Evolutionary conservation across 2,888 invertebrate species (phyloP).

Genomic region (Automeris io): DNA sequence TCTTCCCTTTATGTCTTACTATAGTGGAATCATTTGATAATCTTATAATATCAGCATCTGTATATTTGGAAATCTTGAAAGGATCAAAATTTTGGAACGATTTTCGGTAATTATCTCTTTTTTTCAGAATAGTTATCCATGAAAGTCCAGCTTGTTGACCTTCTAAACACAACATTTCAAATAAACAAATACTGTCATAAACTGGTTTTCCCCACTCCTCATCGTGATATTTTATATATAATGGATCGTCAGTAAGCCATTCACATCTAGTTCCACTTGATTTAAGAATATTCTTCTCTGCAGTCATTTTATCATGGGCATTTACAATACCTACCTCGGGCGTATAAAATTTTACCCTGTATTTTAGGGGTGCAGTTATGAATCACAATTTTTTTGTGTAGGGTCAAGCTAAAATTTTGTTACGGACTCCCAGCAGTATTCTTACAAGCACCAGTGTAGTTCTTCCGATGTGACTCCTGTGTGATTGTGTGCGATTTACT

Average conservation of each 20-base stretch:
- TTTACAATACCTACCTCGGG: too few relatives aligned
- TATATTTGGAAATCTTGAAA: constrained; percentile 33
- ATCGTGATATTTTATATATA: constrained; percentile 58
- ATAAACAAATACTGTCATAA: constrained; percentile 37
- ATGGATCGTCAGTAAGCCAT: constrained; percentile 51
- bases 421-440: too few relatives aligned
- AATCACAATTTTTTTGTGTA: too few relatives aligned
- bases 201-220: constrained; percentile 62
- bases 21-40: constrained; percentile 33
- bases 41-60: constrained; percentile 29
- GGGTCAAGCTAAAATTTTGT: too few relatives aligned
- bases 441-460: too few relatives aligned
- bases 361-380: too few relatives aligned
- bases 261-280: constrained; percentile 31
- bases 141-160: constrained; percentile 67
- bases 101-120: constrained; percentile 47
- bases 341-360: too few relatives aligned
- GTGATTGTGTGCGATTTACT: too few relatives aligned
- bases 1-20: constrained; percentile 53
- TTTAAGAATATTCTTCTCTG: not conserved
- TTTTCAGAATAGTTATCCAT: constrained; percentile 61
- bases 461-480: too few relatives aligned
- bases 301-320: not conserved
- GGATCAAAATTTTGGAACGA: constrained; percentile 50
- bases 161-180: constrained; percentile 65